Evolutionary conservation across 2,888 invertebrate species (phyloP).

Genomic region (Pasiphila rectangulata): DNA sequence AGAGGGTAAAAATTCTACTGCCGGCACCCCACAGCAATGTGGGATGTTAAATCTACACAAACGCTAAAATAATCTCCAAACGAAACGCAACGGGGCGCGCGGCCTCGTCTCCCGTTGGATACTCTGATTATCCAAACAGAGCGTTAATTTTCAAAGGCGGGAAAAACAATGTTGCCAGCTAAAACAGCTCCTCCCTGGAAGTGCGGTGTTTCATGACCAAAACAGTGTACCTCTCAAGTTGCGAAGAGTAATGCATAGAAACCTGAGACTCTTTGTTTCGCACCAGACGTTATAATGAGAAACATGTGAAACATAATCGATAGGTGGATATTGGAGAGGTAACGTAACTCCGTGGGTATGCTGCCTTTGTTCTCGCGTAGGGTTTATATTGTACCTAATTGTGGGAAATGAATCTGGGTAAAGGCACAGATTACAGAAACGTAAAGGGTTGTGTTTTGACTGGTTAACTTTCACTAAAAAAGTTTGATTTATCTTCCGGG

Average conservation of each 20-base stretch:
- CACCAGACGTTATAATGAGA: conserved; percentile 76
- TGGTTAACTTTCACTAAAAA: too few species aligned
- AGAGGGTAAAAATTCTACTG: too few species aligned
- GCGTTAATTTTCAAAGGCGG: conserved; percentile 53
- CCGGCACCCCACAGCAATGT: too few species aligned
- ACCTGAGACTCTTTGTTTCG: conserved; percentile 73
- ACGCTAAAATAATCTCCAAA: conserved; percentile 1
- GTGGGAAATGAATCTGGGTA: conserved; percentile 41
- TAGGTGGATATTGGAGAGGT: conserved; percentile 64
- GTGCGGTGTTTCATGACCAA: conserved; percentile 64
- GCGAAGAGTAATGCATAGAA: conserved; percentile 64
- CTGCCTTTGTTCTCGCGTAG: conserved; percentile 53
- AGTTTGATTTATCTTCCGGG: too few species aligned
- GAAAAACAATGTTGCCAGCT: conserved; percentile 49
- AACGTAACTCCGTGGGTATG: conserved; percentile 60
- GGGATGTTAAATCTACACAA: too few species aligned
- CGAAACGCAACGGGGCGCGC: too few species aligned
- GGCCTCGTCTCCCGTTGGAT: too few species aligned
- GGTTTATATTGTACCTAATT: conserved; percentile 43
- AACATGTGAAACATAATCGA: conserved; percentile 75
- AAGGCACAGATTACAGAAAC: too few species aligned
- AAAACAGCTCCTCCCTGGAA: conserved; percentile 59
- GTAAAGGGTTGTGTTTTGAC: not conserved
- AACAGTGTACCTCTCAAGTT: conserved; percentile 56
- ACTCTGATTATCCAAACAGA: conserved; percentile 30